Evolutionary conservation across 2,113 vertebrate genomes (phyloP), one percentile per base, ranked within the genome.

Genomic region (Solenodon paradoxus): DNA sequence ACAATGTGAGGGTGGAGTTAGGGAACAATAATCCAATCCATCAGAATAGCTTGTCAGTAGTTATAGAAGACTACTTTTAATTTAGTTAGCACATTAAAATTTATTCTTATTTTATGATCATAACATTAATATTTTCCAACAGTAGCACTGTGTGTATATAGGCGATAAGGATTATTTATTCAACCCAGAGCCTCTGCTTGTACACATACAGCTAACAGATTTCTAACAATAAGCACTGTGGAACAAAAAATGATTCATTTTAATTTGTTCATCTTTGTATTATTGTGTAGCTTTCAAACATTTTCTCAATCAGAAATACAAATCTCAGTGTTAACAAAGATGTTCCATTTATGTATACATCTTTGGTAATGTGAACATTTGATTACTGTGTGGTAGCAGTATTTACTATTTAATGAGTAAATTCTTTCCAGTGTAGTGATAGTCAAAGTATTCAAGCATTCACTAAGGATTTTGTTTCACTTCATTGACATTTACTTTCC

Each of bases 61-160:
- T n/a, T 64, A 32, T n/a, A n/a, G 28, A 64, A 30, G n/a, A 32
- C 42, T 83, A 28, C 81, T 90, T 96, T 77, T 83, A 88, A 83
- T 74, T 90, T 20, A 24, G 32, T 49, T n/a, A 83, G 45, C 47
- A 84, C 30, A 75, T 92, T 45, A 93, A 92, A 88, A 85, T 80
- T 24, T 64, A 55, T 80, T 84, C 47, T 96, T 85, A 63, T 91
- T 79, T 87, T 90, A 80, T 38, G 61, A 64, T 64, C 35, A 35
- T n/a, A 88, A 28, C 3, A 69, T 35, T 30, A 59, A 30, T 83
- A 79, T 59, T 69, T 75, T 93, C 75, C 88, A 88, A 42, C 16
- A 42, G 30, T 32, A 92, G 30, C 55, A 82, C 12, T n/a, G n/a
- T n/a, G 75, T 86, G 8, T 2, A 42, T 35, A 61, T 64, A 79